Percentiles rank a stretch among this genome's conserved stretches.
These are phyloP conservation scores for Bufotes viridis DNA, from an alignment of 2,797 vertebrate species.

Conservation along the genomic window DNA sequence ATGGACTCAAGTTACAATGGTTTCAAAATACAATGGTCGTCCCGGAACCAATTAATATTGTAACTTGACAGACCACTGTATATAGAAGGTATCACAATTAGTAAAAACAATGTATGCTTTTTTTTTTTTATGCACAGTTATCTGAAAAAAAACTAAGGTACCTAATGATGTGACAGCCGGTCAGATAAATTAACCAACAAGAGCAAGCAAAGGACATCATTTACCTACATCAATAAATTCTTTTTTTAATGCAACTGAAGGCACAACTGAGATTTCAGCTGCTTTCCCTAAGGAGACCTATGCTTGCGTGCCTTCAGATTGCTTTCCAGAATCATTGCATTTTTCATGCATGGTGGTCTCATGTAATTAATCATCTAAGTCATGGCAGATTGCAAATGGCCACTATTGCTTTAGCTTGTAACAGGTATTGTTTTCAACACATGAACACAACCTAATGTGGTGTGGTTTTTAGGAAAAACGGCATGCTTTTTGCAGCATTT, in stretches of 20 bases:
- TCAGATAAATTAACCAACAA: conserved; percentile 7
- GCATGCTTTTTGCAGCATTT: no score
- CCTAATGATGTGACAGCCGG: not conserved
- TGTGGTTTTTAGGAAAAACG: no score
- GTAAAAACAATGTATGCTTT: no score
- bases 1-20: no score
- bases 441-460: not conserved
- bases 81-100: no score
- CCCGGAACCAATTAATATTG: no score
- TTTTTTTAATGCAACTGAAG: conserved; percentile 6
- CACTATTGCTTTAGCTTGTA: not conserved
- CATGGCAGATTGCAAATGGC: not conserved
- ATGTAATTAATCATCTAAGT: not conserved
- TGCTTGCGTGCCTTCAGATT: not conserved
- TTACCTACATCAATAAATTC: conserved; percentile 16
- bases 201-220: not conserved
- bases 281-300: not conserved
- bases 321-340: not conserved
- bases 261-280: not conserved
- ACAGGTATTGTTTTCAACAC: not conserved
- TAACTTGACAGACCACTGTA: no score
- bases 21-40: no score
- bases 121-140: no score
- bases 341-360: not conserved
- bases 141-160: not conserved